Evolutionary conservation across 2,797 vertebrate genomes (phyloP).

Genomic region (Ictinia mississippiensis): DNA sequence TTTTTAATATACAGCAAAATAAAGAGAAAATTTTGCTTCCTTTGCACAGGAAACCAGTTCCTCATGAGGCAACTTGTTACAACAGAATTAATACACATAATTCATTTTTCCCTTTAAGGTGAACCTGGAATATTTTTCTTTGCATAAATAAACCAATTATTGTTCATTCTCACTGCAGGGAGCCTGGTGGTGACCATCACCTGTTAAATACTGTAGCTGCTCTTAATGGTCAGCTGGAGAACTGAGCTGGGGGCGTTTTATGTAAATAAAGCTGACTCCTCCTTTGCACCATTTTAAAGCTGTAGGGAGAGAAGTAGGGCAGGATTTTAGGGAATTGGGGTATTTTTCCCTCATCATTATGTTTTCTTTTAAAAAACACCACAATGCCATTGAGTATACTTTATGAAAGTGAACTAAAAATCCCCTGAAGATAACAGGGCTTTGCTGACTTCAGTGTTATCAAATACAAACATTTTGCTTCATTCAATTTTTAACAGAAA

Average conservation of each 20-base stretch:
- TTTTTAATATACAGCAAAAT: not conserved
- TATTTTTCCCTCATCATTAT: not conserved
- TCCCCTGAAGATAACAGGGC: not conserved
- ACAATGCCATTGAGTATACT: not conserved
- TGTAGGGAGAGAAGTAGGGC: not conserved
- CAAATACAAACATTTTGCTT: not conserved
- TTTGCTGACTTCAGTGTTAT: not conserved
- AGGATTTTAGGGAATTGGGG: not conserved
- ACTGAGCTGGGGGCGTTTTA: not conserved
- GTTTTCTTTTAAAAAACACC: not conserved
- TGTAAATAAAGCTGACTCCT: conserved; percentile 23
- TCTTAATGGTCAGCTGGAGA: conserved; percentile 19
- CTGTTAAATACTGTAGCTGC: not conserved
- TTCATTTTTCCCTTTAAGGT: not conserved
- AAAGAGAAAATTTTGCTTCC: not conserved
- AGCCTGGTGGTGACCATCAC: not conserved
- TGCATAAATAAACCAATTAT: not conserved
- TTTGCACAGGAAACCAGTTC: not conserved
- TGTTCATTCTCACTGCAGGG: not conserved
- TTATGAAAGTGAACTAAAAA: not conserved
- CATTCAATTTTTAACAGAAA: not conserved
- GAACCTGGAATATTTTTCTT: not conserved
- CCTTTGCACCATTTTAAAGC: conserved; percentile 23
- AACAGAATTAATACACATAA: not conserved
- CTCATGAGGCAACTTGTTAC: not conserved